phyloP scores from a whole-genome alignment of 2,888 invertebrate species.

The Molanna angustata region DNA sequence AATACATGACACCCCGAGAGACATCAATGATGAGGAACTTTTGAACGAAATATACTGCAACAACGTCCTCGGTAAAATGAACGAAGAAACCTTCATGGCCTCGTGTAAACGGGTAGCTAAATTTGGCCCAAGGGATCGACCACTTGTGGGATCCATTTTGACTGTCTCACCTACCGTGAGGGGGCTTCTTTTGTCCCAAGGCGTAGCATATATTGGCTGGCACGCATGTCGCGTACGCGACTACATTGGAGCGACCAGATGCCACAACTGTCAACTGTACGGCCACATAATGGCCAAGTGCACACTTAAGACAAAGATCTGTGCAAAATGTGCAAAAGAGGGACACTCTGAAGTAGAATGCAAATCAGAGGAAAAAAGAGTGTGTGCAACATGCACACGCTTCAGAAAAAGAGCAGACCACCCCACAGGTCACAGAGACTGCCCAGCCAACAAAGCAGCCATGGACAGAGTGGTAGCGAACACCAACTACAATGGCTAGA shows the following conservation, averaged over 20 bases:
- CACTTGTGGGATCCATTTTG: neutral
- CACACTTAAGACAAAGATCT: neutral
- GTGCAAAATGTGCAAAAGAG: neutral
- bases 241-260: neutral
- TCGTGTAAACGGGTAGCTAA: neutral
- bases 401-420: neutral
- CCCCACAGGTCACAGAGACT: neutral
- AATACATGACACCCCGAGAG: neutral
- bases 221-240: conserved; percentile 4
- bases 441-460: neutral
- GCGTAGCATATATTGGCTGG: neutral
- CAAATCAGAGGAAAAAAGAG: neutral
- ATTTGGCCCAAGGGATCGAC: neutral
- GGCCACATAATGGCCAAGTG: neutral
- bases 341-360: conserved; percentile 1
- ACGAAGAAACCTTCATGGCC: neutral
- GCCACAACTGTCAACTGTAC: conserved; percentile 7
- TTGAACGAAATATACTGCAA: neutral
- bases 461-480: neutral
- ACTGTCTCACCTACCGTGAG: neutral
- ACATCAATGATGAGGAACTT: neutral
- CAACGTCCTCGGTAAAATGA: neutral
- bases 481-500: neutral
- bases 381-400: neutral
- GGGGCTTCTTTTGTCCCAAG: neutral